A percentile compares a stretch with the other conserved stretches of the same genome.
phyloP scores from a whole-genome alignment of 2,113 vertebrate species.

The Furnarius figulus region DNA sequence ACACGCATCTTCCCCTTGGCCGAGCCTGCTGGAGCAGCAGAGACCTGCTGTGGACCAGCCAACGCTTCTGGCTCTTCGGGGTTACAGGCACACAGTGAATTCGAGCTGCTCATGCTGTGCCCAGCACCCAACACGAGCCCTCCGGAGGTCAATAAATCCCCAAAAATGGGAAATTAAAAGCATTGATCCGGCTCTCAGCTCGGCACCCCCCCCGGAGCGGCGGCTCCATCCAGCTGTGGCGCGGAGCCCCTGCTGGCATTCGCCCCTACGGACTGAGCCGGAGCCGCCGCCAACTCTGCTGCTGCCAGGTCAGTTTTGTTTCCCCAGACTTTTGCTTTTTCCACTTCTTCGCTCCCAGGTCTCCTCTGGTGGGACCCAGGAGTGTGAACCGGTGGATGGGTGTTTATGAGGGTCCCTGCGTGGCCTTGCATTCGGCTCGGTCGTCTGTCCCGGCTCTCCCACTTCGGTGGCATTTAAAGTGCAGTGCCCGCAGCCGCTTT shows the following conservation, averaged over 20 bases:
- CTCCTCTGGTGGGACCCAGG: neutral
- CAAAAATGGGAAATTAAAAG: neutral
- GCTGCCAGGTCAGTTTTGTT: neutral
- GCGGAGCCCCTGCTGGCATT: neutral
- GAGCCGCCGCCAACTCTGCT: neutral
- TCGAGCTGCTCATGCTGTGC: neutral
- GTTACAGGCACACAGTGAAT: accelerated
- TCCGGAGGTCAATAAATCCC: neutral
- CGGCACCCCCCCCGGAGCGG: neutral
- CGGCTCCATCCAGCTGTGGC: neutral
- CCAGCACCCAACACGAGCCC: neutral
- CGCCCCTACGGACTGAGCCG: accelerated
- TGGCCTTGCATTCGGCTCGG: neutral
- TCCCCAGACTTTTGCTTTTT: neutral
- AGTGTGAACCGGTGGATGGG: too few species aligned
- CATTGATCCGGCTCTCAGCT: neutral
- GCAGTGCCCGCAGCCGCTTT: accelerated
- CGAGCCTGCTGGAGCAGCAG: neutral
- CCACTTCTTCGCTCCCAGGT: neutral
- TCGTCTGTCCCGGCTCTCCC: neutral
- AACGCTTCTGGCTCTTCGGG: accelerated
- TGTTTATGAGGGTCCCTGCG: neutral
- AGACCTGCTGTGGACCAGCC: neutral
- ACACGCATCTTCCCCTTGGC: neutral
- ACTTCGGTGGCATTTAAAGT: neutral